Conservation (phyloP, 2,797 vertebrate species). For the Gymnoscopelus braueri region DNA sequence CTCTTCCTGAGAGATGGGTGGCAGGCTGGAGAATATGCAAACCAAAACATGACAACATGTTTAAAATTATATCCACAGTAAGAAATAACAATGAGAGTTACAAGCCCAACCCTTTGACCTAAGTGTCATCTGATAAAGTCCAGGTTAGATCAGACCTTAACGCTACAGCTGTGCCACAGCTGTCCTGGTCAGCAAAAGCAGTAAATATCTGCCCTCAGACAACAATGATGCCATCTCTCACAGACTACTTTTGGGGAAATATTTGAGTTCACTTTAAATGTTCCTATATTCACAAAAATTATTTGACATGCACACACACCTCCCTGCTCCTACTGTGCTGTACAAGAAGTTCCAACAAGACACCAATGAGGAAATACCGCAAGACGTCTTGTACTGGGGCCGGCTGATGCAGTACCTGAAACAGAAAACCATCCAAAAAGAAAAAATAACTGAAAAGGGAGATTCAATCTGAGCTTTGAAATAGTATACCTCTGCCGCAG, state of each 20-base stretch:
- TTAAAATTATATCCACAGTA: background rate
- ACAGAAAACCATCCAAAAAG: background rate
- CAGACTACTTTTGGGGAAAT: no score
- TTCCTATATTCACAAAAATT: no score
- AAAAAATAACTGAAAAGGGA: background rate
- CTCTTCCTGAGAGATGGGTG: constrained; percentile 97
- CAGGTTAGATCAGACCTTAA: no score
- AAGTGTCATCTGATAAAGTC: no score
- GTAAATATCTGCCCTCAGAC: no score
- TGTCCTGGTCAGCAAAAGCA: no score
- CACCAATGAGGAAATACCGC: constrained; percentile 96
- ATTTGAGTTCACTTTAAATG: no score
- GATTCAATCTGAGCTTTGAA: background rate
- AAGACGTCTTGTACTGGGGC: constrained; percentile 98
- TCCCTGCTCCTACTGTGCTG: constrained; percentile 95
- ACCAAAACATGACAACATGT: constrained; percentile 11
- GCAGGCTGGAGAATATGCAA: constrained; percentile 80
- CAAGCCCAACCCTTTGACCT: no score
- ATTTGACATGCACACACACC: constrained; percentile 73
- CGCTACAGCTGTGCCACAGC: no score
- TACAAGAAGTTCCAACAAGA: constrained; percentile 99
- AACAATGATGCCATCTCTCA: no score
- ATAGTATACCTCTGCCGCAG: background rate
- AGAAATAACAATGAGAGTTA: background rate
- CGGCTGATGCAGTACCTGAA: constrained; percentile 97